Evolutionary conservation across 2,888 invertebrate genomes (phyloP).

Genomic region (Chironomus riparius): DNA sequence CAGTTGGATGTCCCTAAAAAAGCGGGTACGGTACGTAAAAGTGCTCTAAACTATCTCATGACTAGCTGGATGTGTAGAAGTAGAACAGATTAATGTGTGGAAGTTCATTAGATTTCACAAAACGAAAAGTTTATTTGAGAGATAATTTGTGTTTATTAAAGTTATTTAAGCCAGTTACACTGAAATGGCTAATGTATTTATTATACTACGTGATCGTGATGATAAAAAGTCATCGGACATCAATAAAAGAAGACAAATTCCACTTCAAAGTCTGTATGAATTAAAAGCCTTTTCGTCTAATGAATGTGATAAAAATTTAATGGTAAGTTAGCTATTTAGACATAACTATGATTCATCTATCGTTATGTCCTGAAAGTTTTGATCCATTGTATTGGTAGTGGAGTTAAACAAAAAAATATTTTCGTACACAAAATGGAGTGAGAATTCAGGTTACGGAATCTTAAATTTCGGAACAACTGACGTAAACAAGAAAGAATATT

Average conservation of each 20-base stretch:
- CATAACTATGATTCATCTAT: no score
- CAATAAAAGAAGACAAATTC: slow-evolving; percentile 16
- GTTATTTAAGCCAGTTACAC: background rate
- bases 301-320: slow-evolving; percentile 12
- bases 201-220: background rate
- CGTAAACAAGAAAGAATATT: background rate
- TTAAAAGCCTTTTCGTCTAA: background rate
- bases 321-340: background rate
- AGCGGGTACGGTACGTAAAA: no score
- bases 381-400: no score
- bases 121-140: no score
- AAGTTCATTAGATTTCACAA: no score
- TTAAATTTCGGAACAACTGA: background rate
- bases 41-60: no score
- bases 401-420: background rate
- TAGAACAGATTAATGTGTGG: no score
- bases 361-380: no score
- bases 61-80: no score
- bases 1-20: no score
- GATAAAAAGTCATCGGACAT: slow-evolving; percentile 12
- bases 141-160: no score
- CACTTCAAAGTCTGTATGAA: background rate
- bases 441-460: background rate
- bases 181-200: slow-evolving; percentile 17
- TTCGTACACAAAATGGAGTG: slow-evolving; percentile 2